Percentiles rank a stretch among this genome's conserved stretches.
phyloP scores from a whole-genome alignment of 2,113 vertebrate genomes.

The Mirza zaza region DNA sequence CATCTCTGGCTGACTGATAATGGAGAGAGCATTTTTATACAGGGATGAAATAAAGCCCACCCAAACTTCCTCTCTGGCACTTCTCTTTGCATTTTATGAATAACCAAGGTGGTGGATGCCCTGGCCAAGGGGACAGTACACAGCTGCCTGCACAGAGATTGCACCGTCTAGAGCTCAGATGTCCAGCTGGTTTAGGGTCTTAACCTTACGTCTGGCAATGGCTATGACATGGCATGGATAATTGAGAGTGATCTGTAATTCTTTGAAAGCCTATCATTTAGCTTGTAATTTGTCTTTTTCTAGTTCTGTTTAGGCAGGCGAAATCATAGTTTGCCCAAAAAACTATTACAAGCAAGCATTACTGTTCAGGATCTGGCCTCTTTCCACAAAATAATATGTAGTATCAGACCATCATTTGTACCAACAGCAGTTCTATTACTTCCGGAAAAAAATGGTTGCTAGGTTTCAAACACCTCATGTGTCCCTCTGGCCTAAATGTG shows the following conservation, averaged over 20 bases:
- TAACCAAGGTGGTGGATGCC: neutral
- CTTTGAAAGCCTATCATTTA: neutral
- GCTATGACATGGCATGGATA: neutral
- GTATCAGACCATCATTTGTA: neutral
- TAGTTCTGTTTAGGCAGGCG: neutral
- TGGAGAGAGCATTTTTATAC: neutral
- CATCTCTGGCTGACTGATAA: neutral
- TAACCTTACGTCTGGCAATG: neutral
- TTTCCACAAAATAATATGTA: neutral
- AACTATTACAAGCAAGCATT: neutral
- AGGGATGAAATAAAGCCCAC: neutral
- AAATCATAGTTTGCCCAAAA: neutral
- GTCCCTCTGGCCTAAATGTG: neutral
- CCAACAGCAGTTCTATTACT: neutral
- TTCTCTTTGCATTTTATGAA: neutral
- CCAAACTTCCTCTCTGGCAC: too few species aligned
- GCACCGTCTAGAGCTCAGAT: fast-evolving
- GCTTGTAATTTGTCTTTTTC: neutral
- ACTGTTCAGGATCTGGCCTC: neutral
- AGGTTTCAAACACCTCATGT: neutral
- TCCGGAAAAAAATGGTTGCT: neutral
- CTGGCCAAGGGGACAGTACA: fast-evolving
- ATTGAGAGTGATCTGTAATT: neutral
- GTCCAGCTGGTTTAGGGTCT: neutral
- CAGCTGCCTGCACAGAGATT: neutral